Conservation (phyloP, 2,797 vertebrate genomes). For the Characodon lateralis region DNA sequence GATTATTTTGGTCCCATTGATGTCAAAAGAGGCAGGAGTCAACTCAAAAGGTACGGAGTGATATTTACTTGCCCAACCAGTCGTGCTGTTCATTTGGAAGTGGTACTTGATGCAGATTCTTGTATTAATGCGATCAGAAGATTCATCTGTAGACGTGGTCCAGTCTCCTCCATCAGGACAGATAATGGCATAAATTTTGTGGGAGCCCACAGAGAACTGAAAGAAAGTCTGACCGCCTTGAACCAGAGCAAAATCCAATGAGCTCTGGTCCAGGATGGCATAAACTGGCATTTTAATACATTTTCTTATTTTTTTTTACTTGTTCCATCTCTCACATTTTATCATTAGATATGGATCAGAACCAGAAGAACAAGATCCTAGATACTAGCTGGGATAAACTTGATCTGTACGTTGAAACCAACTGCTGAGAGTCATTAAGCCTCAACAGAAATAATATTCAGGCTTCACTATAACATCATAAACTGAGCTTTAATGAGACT, state of each 20-base stretch:
- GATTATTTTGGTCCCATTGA: constrained; percentile 19
- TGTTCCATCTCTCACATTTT: too few relatives aligned
- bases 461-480: too few relatives aligned
- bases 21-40: constrained; percentile 6
- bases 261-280: not conserved
- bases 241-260: not conserved
- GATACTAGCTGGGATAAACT: too few relatives aligned
- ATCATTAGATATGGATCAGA: too few relatives aligned
- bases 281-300: constrained; percentile 6
- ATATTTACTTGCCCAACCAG: not conserved
- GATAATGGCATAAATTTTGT: constrained; percentile 4
- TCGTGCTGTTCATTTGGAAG: constrained; percentile 3
- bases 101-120: not conserved
- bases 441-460: too few relatives aligned
- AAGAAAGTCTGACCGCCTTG: not conserved
- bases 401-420: too few relatives aligned
- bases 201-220: not conserved
- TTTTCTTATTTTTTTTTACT: too few relatives aligned
- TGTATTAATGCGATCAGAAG: not conserved
- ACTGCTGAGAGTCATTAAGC: too few relatives aligned
- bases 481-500: too few relatives aligned
- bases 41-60: constrained; percentile 18
- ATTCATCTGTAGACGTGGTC: not conserved
- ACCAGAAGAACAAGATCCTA: too few relatives aligned
- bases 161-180: not conserved